Evolutionary conservation across 2,797 vertebrate genomes (phyloP), one percentile per base, ranked within the genome.

Genomic region (Leptatherina wallacei): DNA sequence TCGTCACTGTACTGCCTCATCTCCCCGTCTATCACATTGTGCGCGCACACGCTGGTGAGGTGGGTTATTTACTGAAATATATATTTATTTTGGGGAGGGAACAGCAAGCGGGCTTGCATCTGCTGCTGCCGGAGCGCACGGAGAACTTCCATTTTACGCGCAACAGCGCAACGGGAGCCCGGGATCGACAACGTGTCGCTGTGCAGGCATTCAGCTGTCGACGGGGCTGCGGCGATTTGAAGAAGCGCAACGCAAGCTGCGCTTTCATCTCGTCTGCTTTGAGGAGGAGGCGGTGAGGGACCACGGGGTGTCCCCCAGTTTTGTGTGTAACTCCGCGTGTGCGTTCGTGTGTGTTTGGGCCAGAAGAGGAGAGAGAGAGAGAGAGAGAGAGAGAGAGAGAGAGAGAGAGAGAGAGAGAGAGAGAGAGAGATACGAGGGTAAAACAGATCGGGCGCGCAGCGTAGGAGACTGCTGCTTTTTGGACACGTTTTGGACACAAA

Each of bases 201-300:
- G 87, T 67, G 75, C 65, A 79, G 83, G 80, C 87, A 85, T 89
- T 82, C 85, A 55, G 85, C 76, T 61, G 5, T 42, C 81, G 40
- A 72, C 61, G 62, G 69, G 33, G 77, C 77, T 57, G 75, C 4
- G 35, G 77, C 74, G 80, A 77, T 81, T 60, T 73, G 82, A 78
- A 71, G 78, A 75, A 52, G 70, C 75, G 44, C 40, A 30, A 69
- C 82, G 87, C 84, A 65, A 86, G 85, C 87, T 78, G 85, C 85
- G 87, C 91, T 90, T 90, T 94, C 92, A 91, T 94, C 91, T 89
- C 89, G 82, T 91, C 86, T 83, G 87, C 85, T 89, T 78, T 84
- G 84, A 91, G 84, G 84, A 91, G 87, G 90, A 91, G 91, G 90
- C 70, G 88, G 75, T 64, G 86, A 90, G 82, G 84, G 83, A 92